Conservation (phyloP, 2,113 vertebrate species). For the Chamaea fasciata region DNA sequence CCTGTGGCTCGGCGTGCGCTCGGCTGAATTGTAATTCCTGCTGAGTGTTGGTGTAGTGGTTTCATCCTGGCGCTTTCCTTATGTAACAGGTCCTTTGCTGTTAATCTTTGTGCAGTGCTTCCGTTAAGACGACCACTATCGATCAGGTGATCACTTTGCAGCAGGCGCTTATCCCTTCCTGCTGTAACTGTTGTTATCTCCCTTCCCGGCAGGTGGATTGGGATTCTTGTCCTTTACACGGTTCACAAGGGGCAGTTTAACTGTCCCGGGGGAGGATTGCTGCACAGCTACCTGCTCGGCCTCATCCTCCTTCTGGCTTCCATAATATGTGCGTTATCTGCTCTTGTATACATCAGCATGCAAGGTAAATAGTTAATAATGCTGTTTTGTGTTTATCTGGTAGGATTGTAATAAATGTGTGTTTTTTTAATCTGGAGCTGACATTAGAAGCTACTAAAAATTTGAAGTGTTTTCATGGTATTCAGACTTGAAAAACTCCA, state of each 20-base stretch:
- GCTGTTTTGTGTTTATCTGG: neutral
- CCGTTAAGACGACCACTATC: accelerated
- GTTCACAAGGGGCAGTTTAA: slow-evolving; percentile 78
- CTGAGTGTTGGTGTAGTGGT: accelerated
- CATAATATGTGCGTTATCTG: slow-evolving; percentile 81
- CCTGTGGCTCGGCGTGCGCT: accelerated
- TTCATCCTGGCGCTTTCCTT: accelerated
- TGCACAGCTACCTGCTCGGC: slow-evolving; percentile 86
- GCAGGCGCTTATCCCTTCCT: accelerated
- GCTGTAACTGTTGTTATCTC: neutral
- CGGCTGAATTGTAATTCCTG: accelerated
- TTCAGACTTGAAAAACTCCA: neutral
- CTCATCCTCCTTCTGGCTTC: slow-evolving; percentile 82
- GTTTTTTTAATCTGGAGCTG: neutral
- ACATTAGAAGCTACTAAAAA: neutral
- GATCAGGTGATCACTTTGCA: accelerated
- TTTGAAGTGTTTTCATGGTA: neutral
- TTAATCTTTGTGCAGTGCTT: neutral
- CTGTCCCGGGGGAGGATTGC: slow-evolving; percentile 76
- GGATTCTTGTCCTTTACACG: slow-evolving; percentile 80
- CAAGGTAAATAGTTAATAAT: slow-evolving; percentile 75
- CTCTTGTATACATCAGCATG: slow-evolving; percentile 88
- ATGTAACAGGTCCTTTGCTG: neutral
- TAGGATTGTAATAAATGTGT: neutral
- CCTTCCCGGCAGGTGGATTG: slow-evolving; percentile 81